phyloP scores from a whole-genome alignment of 35 echinoderm and acorn worm genomes.

The Amphiura filiformis region DNA sequence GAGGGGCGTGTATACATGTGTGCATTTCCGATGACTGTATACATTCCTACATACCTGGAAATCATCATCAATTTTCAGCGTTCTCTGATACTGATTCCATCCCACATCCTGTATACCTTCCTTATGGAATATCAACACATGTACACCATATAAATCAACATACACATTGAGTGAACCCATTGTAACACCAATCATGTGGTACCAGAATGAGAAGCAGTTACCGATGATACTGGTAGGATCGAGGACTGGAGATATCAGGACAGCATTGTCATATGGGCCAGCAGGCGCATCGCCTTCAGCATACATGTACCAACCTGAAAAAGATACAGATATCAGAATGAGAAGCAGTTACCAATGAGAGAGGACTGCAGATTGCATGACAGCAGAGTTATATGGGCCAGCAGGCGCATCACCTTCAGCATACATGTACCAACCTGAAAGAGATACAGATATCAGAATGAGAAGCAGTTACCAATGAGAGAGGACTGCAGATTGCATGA shows the following conservation, averaged over 20 bases:
- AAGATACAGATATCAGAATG: no score
- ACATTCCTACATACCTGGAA: neutral
- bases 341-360: conserved; percentile 24
- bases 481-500: neutral
- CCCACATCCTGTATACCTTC: conserved; percentile 30
- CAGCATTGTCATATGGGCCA: neutral
- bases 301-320: conserved; percentile 59
- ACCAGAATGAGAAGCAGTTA: conserved; percentile 60
- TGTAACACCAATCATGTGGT: conserved; percentile 48
- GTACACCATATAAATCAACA: neutral
- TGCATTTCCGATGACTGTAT: no score
- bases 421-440: conserved; percentile 57
- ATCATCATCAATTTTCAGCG: neutral
- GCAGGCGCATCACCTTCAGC: conserved; percentile 35
- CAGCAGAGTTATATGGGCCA: conserved; percentile 3
- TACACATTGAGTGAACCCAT: conserved; percentile 20
- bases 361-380: conserved; percentile 26
- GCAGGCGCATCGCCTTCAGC: conserved; percentile 30
- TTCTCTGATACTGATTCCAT: conserved; percentile 4
- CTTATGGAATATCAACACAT: conserved; percentile 16
- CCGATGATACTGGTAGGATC: conserved; percentile 23
- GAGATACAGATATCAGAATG: conserved; percentile 18
- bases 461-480: conserved; percentile 6
- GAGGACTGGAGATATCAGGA: conserved; percentile 29
- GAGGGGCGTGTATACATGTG: no score